Base-by-base conservation (phyloP, 1,140 invertebrate species). In the Holotrichia oblita region DNA sequence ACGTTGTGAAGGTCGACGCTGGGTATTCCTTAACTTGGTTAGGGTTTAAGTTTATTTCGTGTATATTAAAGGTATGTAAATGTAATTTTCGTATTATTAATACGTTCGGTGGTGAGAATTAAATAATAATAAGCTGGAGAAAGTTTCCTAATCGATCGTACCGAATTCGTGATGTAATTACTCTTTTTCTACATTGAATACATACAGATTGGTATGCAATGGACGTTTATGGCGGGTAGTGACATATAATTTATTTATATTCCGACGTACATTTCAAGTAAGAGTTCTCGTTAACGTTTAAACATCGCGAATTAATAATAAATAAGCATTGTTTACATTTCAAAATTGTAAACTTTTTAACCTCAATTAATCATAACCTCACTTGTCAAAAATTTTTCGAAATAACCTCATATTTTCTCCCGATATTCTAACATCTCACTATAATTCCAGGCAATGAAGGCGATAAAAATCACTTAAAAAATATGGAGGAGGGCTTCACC, bases 291-390 rank as follows among this genome's bases (percentile, higher is more conserved):
- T 17, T 27, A 27, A 64, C 14, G 24, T 10, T 73, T 73, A 10
- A 9, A 14, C 24, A 17, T 42, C 40, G 22, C 61, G 22, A 69
- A 69, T 9, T 34, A 14, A 10, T 69, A 27, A 24, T 14, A 34
- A 24, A 34, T 27, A 69, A 14, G 61, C 61, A 80, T 86, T 86
- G 86, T 87, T 87, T 86, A 86, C 84, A 78, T 83, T 84, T 86
- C 84, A 82, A 72, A 72, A 72, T 55, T 55, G 48, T 55, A 55
- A 72, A 40, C 73, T 80, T 76, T 82, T 81, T 86, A 88, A 87
- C 86, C 86, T 86, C 85, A 88, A 85, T 84, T 85, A 83, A 79
- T 78, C 85, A 85, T 88, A 88, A 87, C 87, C 86, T 87, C 84
- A 85, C 83, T 83, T 85, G 86, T 87, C 86, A 87, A 86, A 85